Conservation (phyloP, 2,888 invertebrate genomes). For the Chymomyza amoena region DNA sequence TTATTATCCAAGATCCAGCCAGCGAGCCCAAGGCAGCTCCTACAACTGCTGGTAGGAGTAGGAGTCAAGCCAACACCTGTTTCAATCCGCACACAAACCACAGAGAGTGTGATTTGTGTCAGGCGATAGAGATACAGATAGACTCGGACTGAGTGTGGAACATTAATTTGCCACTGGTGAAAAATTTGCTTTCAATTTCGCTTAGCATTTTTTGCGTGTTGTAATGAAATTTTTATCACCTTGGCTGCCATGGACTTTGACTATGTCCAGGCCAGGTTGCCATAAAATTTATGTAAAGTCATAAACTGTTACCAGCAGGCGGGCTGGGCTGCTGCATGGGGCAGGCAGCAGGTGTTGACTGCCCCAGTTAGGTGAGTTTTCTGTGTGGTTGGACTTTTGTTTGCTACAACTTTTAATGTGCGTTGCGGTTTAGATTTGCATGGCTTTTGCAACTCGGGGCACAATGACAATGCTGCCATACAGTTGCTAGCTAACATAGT, state of each 20-base stretch:
- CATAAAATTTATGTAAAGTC: constrained; percentile 66
- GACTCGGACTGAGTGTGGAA: constrained; percentile 5
- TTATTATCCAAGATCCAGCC: constrained; percentile 47
- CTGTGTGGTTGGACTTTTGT: background rate
- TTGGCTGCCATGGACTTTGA: constrained; percentile 9
- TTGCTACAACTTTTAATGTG: constrained; percentile 48
- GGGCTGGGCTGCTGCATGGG: constrained; percentile 48
- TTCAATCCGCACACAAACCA: background rate
- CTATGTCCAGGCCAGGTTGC: constrained; percentile 60
- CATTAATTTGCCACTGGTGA: constrained; percentile 56
- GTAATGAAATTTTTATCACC: constrained; percentile 72
- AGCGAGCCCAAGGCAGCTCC: constrained; percentile 5
- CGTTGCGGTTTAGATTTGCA: constrained; percentile 57
- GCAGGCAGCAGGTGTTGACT: constrained; percentile 36
- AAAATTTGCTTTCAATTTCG: constrained; percentile 47
- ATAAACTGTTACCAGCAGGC: constrained; percentile 51
- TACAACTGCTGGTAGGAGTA: constrained; percentile 17
- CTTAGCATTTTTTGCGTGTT: constrained; percentile 50
- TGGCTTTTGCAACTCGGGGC: constrained; percentile 18
- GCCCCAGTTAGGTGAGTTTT: constrained; percentile 1
- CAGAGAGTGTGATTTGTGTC: constrained; percentile 29
- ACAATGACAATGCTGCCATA: background rate
- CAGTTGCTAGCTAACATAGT: background rate
- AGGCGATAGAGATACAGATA: background rate
- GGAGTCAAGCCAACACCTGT: constrained; percentile 20